A percentile compares a stretch with the other conserved stretches of the same genome.
These are phyloP conservation scores for Pangasius macronema DNA, from an alignment of 2,797 vertebrate genomes.

Conservation along the genomic window DNA sequence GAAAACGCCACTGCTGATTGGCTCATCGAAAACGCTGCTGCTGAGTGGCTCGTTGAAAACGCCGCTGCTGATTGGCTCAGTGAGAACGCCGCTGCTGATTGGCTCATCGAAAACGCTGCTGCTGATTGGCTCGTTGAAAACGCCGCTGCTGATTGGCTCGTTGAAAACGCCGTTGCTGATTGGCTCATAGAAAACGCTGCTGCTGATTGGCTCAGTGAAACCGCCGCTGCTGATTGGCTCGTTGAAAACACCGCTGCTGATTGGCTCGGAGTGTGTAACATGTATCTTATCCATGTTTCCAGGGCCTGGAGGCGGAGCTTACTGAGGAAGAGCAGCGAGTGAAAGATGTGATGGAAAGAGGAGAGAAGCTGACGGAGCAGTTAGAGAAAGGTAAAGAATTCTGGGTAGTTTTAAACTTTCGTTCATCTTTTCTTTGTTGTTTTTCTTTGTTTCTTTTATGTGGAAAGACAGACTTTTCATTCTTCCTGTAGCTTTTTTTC, in stretches of 20 bases:
- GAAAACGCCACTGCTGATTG: background rate
- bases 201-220: background rate
- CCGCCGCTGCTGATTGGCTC: background rate
- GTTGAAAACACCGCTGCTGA: background rate
- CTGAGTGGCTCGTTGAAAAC: background rate
- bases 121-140: background rate
- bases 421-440: background rate
- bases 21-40: background rate
- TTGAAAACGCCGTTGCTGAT: background rate
- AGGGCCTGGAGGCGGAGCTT: conserved; percentile 49
- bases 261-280: background rate
- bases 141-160: background rate
- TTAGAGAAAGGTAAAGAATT: conserved; percentile 48
- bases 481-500: background rate
- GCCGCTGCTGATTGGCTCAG: background rate
- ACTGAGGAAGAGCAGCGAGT: conserved; percentile 26
- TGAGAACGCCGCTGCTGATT: background rate
- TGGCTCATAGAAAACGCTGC: background rate
- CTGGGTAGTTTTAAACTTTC: background rate
- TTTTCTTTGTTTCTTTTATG: background rate
- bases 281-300: background rate
- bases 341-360: conserved; percentile 45
- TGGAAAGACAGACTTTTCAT: background rate
- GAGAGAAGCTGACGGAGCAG: conserved; percentile 43
- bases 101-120: background rate